Evolutionary conservation across 2,113 vertebrate genomes (phyloP).

Genomic region (Brachypodius melanocephalos): DNA sequence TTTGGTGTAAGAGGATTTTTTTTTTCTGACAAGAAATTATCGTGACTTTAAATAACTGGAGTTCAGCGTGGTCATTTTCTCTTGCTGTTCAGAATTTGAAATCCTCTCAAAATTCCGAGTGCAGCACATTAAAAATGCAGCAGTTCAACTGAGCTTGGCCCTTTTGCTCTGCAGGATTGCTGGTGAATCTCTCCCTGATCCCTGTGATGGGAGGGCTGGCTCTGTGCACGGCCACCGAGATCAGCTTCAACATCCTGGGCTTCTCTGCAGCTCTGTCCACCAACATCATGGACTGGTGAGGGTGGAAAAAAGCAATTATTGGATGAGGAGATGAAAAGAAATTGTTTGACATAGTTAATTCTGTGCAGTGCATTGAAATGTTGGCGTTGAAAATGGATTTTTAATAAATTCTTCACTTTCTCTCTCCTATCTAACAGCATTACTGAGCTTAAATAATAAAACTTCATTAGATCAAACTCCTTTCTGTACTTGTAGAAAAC

Average conservation of each 20-base stretch:
- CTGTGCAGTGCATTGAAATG: neutral
- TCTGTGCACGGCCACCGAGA: conserved; percentile 89
- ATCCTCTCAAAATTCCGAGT: neutral
- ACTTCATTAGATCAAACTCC: neutral
- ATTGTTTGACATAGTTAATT: fast-evolving
- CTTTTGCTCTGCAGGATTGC: conserved; percentile 76
- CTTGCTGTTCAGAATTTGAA: neutral
- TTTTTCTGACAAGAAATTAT: neutral
- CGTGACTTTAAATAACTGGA: neutral
- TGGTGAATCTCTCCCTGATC: conserved; percentile 91
- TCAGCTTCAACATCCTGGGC: conserved; percentile 93
- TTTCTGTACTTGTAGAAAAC: neutral
- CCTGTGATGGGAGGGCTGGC: conserved; percentile 92
- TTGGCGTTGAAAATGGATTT: neutral
- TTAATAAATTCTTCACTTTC: neutral
- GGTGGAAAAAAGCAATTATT: neutral
- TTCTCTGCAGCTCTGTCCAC: conserved; percentile 94
- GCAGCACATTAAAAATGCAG: neutral
- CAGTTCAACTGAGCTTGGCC: neutral
- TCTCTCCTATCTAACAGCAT: neutral
- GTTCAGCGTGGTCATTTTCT: neutral
- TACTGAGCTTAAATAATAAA: neutral
- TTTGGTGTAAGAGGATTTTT: neutral
- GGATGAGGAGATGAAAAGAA: neutral
- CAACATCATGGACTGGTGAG: conserved; percentile 98